These are phyloP conservation scores for Molorchus minor DNA, from an alignment of 2,888 invertebrate genomes.

Conservation along the genomic window DNA sequence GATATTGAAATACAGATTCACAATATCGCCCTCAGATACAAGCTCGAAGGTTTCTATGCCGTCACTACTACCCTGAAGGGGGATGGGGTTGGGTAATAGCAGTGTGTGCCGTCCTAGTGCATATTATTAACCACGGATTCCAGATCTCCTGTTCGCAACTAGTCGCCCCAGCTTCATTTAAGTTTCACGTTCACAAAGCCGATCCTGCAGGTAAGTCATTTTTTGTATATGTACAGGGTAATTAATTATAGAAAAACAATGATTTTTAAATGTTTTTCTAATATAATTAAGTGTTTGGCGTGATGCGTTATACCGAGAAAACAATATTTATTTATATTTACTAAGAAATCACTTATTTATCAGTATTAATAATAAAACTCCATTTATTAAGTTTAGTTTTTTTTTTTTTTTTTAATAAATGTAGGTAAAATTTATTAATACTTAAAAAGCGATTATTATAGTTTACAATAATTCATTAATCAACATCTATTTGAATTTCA, in stretches of 20 bases:
- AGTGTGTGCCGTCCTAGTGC: constrained; percentile 75
- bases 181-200: constrained; percentile 70
- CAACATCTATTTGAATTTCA: too few relatives aligned
- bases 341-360: too few relatives aligned
- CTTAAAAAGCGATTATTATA: too few relatives aligned
- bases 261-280: neutral
- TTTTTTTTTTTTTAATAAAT: too few relatives aligned
- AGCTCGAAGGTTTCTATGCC: constrained; percentile 72
- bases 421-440: too few relatives aligned
- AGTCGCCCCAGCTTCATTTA: constrained; percentile 70
- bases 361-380: too few relatives aligned
- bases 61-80: constrained; percentile 87
- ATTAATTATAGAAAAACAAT: too few relatives aligned
- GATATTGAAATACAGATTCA: constrained; percentile 19
- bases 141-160: constrained; percentile 73
- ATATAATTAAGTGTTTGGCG: neutral
- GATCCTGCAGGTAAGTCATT: constrained; percentile 71
- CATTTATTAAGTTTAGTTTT: too few relatives aligned
- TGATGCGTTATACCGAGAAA: too few relatives aligned
- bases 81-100: constrained; percentile 89
- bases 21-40: constrained; percentile 62
- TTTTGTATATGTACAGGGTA: too few relatives aligned
- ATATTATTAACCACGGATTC: constrained; percentile 78
- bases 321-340: too few relatives aligned
- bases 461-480: too few relatives aligned